Evolutionary conservation across 2,797 vertebrate genomes (phyloP).

Genomic region (Notolepis coatsorum): DNA sequence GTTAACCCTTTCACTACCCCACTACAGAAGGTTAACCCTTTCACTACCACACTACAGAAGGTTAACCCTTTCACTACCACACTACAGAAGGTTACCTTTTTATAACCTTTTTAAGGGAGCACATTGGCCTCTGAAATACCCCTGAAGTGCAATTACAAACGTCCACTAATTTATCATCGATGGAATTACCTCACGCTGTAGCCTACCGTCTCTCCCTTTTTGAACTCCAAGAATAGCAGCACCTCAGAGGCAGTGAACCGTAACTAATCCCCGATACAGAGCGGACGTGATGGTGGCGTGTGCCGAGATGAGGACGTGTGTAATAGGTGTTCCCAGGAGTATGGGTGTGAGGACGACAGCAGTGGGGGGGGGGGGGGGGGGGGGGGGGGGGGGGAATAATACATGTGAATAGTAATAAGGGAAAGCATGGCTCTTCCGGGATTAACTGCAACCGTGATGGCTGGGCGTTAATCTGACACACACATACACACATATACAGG

Average conservation of each 20-base stretch:
- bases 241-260: slow-evolving; percentile 41
- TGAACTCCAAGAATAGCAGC: slow-evolving; percentile 56
- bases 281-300: slow-evolving; percentile 46
- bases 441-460: slow-evolving; percentile 59
- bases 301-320: slow-evolving; percentile 53
- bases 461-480: slow-evolving; percentile 67
- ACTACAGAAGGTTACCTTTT: too few species aligned
- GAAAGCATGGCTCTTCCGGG: slow-evolving; percentile 59
- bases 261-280: slow-evolving; percentile 57
- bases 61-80: too few species aligned
- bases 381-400: slow-evolving; percentile 36
- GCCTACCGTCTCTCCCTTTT: slow-evolving; percentile 40
- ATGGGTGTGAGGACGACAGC: slow-evolving; percentile 44
- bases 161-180: too few species aligned
- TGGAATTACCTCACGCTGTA: too few species aligned
- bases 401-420: slow-evolving; percentile 28
- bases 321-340: slow-evolving; percentile 54
- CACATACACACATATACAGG: slow-evolving; percentile 28
- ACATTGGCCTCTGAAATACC: too few species aligned
- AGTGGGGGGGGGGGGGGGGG: not conserved
- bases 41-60: too few species aligned
- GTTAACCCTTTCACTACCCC: too few species aligned
- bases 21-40: too few species aligned
- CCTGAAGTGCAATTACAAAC: too few species aligned
- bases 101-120: too few species aligned